Base-by-base conservation (phyloP, 30 jellyfish, hydroid and myxozoan species). In the Mastigias papua region DNA sequence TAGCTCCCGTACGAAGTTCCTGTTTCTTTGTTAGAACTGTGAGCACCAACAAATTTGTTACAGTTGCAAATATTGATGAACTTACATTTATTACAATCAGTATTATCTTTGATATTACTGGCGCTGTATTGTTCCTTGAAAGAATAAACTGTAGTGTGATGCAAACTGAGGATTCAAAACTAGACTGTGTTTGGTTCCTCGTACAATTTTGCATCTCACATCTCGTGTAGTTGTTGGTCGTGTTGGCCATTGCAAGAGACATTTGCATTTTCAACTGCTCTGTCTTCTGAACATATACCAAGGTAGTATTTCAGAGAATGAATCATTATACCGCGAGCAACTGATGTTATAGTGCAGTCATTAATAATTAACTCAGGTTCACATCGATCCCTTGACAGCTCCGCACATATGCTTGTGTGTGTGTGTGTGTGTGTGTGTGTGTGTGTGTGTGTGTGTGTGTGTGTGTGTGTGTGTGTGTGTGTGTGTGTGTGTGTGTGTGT, bases 1-100 rank as follows among this genome's bases (percentile, higher is more conserved):
- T 82, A 3, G 84, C 77, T 15, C 83, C 91, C 25, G 84, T 82
- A 23, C 65, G 73, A 57, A 82, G 62, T 29, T 19, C 77, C 60
- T 48, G 51, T 27, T 48, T 66, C 54, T 42, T 48, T 48, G 33
- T 30, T 13, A 82, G 30, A 25, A 80, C 84, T 32, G 49, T 32
- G 35, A 82, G 66, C 13, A 82, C 35, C 74, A 70, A 48, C 22
- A 35, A 8, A 49, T 82, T 82, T 20, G 73, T 57, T 27, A 82
- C 26, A 30, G 63, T 61, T 13, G 91, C 66, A 46, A 69, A 67
- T 23, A 82, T 33, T 31, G 84, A 27, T 33, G 70, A 25, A 29
- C 46, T 1, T 2, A 46, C 2, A 21, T 67, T 46, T 15, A 82
- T 22, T 31, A 34, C 82, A 11, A 70, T 69, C 15, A 46, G 33